Conservation (phyloP, 2,888 invertebrate genomes). For the Drosophila paranaensis region DNA sequence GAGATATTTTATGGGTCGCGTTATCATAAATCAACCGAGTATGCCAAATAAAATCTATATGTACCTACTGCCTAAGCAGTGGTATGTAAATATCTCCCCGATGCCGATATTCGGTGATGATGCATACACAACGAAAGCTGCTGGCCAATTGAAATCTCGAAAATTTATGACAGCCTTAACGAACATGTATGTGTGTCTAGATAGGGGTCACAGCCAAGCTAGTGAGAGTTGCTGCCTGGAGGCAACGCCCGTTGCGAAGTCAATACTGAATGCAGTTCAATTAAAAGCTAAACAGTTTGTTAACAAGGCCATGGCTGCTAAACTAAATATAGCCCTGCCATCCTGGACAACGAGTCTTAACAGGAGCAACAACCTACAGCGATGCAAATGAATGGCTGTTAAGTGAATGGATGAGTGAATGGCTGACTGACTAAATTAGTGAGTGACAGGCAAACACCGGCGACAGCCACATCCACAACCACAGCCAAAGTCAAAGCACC, state of each 20-base stretch:
- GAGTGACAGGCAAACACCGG: slow-evolving; percentile 72
- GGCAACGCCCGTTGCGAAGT: slow-evolving; percentile 5
- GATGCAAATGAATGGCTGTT: slow-evolving; percentile 73
- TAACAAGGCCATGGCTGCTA: slow-evolving; percentile 37
- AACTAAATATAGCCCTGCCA: slow-evolving; percentile 49
- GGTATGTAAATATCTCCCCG: slow-evolving; percentile 19
- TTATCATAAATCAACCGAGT: slow-evolving; percentile 74
- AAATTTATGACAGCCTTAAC: slow-evolving; percentile 62
- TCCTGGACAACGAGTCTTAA: slow-evolving; percentile 39
- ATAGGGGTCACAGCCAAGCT: slow-evolving; percentile 33
- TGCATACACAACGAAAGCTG: slow-evolving; percentile 32
- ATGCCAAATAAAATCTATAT: slow-evolving; percentile 71
- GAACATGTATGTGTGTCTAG: slow-evolving; percentile 24
- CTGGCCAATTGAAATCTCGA: slow-evolving; percentile 75
- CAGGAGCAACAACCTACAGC: slow-evolving; percentile 43
- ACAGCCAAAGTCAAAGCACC: slow-evolving; percentile 15
- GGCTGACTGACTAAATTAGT: slow-evolving; percentile 57
- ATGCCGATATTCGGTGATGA: slow-evolving; percentile 57
- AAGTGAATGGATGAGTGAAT: slow-evolving; percentile 50
- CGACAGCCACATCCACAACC: slow-evolving; percentile 42
- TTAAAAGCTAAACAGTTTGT: slow-evolving; percentile 60
- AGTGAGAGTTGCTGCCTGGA: slow-evolving; percentile 8
- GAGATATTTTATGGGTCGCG: slow-evolving; percentile 65
- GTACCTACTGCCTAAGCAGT: slow-evolving; percentile 18
- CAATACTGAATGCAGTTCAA: slow-evolving; percentile 53